Evolutionary conservation across 2,113 vertebrate species (phyloP).

Genomic region (Triplophysa dalaica): DNA sequence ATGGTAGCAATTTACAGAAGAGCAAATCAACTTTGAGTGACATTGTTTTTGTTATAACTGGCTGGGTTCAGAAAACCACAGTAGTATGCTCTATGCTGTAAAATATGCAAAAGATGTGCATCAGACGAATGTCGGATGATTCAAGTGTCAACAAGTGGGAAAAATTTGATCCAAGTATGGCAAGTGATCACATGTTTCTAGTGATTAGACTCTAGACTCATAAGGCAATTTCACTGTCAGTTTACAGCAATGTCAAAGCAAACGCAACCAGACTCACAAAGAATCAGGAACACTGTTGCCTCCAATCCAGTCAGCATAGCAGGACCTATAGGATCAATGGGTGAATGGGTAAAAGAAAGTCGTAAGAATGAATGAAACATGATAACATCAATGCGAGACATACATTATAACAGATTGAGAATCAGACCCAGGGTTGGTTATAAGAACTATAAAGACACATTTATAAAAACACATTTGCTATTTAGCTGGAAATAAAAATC

Average conservation of each 20-base stretch:
- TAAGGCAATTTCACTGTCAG: conserved; percentile 35
- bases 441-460: no score
- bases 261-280: conserved; percentile 44
- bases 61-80: background rate
- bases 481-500: no score
- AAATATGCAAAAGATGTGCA: conserved; percentile 25
- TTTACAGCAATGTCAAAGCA: conserved; percentile 37
- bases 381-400: background rate
- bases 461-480: no score
- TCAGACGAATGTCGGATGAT: conserved; percentile 10
- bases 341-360: background rate
- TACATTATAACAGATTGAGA: background rate
- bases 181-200: conserved; percentile 56
- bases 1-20: no score
- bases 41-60: background rate
- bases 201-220: conserved; percentile 14
- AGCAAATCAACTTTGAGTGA: background rate
- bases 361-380: background rate
- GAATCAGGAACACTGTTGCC: conserved; percentile 24
- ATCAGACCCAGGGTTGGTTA: no score
- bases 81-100: background rate
- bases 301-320: conserved; percentile 15
- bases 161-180: conserved; percentile 36
- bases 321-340: background rate
- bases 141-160: conserved; percentile 56